Percentiles rank a stretch among this genome's conserved stretches.
These are phyloP conservation scores for Todus mexicanus DNA, from an alignment of 2,797 vertebrate species.

Conservation along the genomic window DNA sequence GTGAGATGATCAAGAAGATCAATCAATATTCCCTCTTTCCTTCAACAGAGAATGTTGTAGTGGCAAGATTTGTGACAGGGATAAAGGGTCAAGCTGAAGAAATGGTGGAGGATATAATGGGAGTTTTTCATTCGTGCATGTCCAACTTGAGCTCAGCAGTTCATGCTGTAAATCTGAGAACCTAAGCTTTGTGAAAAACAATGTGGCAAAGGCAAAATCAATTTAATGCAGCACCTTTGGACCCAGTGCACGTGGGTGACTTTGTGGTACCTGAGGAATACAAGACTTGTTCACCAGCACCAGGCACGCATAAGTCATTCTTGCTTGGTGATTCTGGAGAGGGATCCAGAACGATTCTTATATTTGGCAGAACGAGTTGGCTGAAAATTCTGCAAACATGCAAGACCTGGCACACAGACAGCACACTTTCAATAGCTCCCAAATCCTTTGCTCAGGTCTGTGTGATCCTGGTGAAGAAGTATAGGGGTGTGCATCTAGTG, in stretches of 20 bases:
- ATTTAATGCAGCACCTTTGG: neutral
- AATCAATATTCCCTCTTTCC: neutral
- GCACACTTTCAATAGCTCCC: neutral
- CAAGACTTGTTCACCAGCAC: neutral
- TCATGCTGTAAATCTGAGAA: neutral
- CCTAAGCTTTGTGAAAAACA: neutral
- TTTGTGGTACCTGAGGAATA: neutral
- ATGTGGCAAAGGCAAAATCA: neutral
- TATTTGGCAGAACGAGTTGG: neutral
- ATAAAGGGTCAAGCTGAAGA: neutral
- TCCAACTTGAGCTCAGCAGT: neutral
- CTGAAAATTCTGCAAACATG: neutral
- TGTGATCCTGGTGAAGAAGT: neutral
- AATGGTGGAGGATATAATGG: neutral
- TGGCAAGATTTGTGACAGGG: neutral
- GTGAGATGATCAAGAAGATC: neutral
- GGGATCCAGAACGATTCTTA: neutral
- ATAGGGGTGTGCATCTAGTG: neutral
- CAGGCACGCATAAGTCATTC: neutral
- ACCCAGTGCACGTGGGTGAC: neutral
- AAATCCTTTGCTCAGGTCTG: neutral
- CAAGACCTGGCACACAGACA: neutral
- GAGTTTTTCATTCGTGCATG: neutral
- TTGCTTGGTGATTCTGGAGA: neutral
- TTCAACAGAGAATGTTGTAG: neutral